These are phyloP conservation scores for Trisateles emortualis DNA, from an alignment of 2,888 invertebrate genomes.

Conservation along the genomic window DNA sequence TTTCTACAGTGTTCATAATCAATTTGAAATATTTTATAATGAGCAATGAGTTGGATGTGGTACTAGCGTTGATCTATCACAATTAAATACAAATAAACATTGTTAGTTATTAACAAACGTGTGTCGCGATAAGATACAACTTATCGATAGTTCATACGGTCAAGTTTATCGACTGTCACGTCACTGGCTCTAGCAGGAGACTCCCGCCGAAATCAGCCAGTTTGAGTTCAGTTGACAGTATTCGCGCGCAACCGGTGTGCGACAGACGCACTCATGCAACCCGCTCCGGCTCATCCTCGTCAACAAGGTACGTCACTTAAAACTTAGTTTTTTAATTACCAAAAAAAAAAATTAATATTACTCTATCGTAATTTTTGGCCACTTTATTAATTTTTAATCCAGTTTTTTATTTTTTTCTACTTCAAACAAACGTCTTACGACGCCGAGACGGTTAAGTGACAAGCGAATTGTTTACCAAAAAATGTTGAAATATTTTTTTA, in stretches of 20 bases:
- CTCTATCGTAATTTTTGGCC: not conserved
- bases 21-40: too few species aligned
- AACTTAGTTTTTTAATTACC: conserved; percentile 38
- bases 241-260: conserved; percentile 72
- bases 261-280: conserved; percentile 60
- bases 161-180: conserved; percentile 51
- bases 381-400: not conserved
- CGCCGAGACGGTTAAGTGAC: conserved; percentile 21
- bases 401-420: conserved; percentile 7
- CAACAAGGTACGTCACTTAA: conserved; percentile 68
- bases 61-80: not conserved
- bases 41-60: too few species aligned
- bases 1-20: too few species aligned
- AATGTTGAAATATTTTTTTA: conserved; percentile 7
- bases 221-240: conserved; percentile 57
- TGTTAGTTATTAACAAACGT: not conserved
- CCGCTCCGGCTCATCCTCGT: conserved; percentile 48
- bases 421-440: conserved; percentile 17
- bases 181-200: conserved; percentile 47
- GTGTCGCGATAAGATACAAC: conserved; percentile 23
- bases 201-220: conserved; percentile 63
- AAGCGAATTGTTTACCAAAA: conserved; percentile 33
- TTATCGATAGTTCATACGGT: conserved; percentile 56
- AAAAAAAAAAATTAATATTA: not conserved
- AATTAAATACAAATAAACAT: not conserved